Conservation (phyloP, 2,888 invertebrate species). For the Eumacrocentrus americanus region DNA sequence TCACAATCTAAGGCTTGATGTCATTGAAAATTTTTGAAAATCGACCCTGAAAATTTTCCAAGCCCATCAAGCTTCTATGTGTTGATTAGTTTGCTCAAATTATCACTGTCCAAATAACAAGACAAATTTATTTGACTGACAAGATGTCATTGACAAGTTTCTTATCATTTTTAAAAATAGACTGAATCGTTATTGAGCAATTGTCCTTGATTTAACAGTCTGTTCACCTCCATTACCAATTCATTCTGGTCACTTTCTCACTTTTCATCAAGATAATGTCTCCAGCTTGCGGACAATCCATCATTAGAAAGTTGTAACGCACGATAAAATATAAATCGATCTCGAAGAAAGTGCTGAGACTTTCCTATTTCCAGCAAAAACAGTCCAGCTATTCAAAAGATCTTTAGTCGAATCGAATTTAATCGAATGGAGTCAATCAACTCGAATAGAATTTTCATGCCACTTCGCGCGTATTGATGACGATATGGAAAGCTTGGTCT, state of each 20-base stretch:
- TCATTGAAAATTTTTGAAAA: neutral
- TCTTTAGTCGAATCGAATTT: neutral
- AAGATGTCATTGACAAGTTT: neutral
- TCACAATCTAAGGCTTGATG: neutral
- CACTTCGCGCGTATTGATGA: neutral
- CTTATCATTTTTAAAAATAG: too few relatives aligned
- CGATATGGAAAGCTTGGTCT: neutral
- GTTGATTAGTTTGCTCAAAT: neutral
- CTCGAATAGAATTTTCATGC: neutral
- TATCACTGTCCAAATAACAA: neutral
- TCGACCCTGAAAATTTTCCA: neutral
- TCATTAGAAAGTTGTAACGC: conserved; percentile 51
- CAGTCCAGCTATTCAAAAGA: neutral
- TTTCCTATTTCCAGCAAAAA: neutral
- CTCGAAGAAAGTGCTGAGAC: conserved; percentile 41
- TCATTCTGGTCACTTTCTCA: conserved; percentile 37
- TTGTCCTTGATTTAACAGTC: conserved; percentile 12
- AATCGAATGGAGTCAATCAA: neutral
- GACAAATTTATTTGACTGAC: neutral
- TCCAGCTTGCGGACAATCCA: conserved; percentile 12
- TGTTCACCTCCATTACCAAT: conserved; percentile 23
- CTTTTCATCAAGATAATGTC: conserved; percentile 30
- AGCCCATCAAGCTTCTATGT: neutral
- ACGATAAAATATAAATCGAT: conserved; percentile 39
- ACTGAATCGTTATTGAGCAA: neutral